Conservation (phyloP, 2,888 invertebrate genomes). For the Stenotaenia linearis region DNA sequence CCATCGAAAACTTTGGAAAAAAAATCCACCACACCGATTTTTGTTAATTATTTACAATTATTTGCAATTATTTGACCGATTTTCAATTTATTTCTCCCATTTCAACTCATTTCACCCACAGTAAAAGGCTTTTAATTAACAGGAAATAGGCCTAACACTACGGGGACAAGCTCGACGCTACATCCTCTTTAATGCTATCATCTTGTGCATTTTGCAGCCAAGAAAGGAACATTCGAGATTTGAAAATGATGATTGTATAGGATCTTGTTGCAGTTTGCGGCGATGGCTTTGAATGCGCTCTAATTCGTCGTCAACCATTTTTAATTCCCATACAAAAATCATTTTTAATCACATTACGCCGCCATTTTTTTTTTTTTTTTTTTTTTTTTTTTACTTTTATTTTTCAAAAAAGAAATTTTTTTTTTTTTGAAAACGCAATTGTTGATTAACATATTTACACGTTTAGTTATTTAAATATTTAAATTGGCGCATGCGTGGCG, state of each 20-base stretch:
- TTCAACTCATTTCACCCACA: too few relatives aligned
- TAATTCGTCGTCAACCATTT: not conserved
- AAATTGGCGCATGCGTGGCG: not conserved
- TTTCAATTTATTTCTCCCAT: too few relatives aligned
- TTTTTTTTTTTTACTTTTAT: too few relatives aligned
- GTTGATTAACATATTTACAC: not conserved
- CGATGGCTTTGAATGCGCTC: not conserved
- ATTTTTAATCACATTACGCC: too few relatives aligned
- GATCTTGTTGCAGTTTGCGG: constrained; percentile 1
- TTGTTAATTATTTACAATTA: too few relatives aligned
- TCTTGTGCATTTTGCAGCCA: constrained; percentile 13
- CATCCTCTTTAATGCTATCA: not conserved
- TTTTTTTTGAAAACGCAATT: too few relatives aligned
- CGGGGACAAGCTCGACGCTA: not conserved
- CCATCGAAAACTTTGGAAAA: too few relatives aligned
- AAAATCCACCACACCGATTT: too few relatives aligned
- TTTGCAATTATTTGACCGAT: too few relatives aligned
- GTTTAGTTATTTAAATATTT: not conserved
- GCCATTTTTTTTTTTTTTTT: too few relatives aligned
- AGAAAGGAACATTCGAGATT: not conserved
- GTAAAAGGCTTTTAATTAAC: constrained; percentile 13
- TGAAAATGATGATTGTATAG: constrained; percentile 14
- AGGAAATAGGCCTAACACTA: not conserved
- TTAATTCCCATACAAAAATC: too few relatives aligned
- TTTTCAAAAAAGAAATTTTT: too few relatives aligned